Conservation (phyloP, 2,888 invertebrate species). For the Melieria picta region DNA sequence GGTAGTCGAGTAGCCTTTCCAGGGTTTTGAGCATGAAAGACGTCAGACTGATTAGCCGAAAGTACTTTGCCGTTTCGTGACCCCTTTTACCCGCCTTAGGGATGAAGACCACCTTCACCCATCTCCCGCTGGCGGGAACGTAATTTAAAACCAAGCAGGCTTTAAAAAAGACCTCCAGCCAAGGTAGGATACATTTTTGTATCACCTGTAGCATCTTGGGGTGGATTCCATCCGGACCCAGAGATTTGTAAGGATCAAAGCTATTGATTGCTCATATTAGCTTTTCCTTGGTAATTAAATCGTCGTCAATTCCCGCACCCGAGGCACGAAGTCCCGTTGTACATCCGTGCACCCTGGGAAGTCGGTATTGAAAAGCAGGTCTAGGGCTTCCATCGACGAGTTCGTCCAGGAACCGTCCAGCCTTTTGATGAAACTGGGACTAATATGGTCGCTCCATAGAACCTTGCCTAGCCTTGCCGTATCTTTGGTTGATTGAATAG, state of each 20-base stretch:
- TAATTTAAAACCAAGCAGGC: too few relatives aligned
- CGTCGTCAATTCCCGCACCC: neutral
- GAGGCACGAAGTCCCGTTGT: neutral
- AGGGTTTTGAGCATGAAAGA: slow-evolving; percentile 10
- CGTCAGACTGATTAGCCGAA: slow-evolving; percentile 8
- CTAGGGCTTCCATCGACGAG: too few relatives aligned
- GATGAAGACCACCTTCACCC: slow-evolving; percentile 8
- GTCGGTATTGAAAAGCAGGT: neutral
- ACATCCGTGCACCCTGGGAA: neutral
- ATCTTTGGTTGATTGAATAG: too few relatives aligned
- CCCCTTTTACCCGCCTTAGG: slow-evolving; percentile 7
- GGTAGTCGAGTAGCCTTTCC: slow-evolving; percentile 7
- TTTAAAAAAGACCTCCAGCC: too few relatives aligned
- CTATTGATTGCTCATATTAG: neutral
- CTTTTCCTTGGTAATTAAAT: neutral
- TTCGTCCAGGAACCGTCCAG: too few relatives aligned
- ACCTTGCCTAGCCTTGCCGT: too few relatives aligned
- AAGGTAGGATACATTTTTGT: neutral
- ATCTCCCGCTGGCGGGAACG: too few relatives aligned
- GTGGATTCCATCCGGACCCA: neutral
- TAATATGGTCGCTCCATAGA: too few relatives aligned
- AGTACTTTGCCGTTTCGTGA: slow-evolving; percentile 2
- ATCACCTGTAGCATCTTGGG: neutral
- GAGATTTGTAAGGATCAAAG: neutral
- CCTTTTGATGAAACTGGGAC: too few relatives aligned